phyloP scores from a whole-genome alignment of 2,797 vertebrate species.

The Orientallactaga sibirica region DNA sequence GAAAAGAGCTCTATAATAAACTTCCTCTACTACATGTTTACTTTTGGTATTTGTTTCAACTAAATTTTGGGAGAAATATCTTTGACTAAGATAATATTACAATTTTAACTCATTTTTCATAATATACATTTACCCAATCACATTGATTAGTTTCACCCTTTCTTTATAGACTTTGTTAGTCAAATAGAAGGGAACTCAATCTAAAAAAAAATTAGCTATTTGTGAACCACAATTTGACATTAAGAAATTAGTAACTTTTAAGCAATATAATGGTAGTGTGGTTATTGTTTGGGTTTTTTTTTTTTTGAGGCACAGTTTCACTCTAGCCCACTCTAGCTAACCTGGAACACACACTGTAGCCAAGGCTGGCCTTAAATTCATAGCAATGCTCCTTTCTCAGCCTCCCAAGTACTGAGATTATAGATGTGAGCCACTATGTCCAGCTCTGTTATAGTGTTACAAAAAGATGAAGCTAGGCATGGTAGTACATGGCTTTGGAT shows the following conservation, averaged over 20 bases:
- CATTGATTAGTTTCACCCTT: slow-evolving; percentile 31
- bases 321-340: no score
- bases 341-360: background rate
- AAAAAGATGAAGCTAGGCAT: no score
- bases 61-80: slow-evolving; percentile 23
- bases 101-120: slow-evolving; percentile 9
- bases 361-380: background rate
- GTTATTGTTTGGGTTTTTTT: background rate
- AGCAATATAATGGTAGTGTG: background rate
- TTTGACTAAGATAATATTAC: slow-evolving; percentile 18
- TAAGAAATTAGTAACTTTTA: slow-evolving; percentile 46
- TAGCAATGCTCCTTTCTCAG: background rate
- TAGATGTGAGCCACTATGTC: background rate
- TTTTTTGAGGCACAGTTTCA: no score
- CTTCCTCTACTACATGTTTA: background rate
- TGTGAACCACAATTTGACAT: slow-evolving; percentile 45
- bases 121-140: slow-evolving; percentile 12
- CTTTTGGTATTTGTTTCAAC: slow-evolving; percentile 53
- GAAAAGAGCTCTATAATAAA: background rate
- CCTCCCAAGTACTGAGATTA: background rate
- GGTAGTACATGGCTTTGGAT: no score
- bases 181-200: slow-evolving; percentile 23
- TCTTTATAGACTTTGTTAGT: slow-evolving; percentile 16
- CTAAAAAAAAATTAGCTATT: slow-evolving; percentile 9
- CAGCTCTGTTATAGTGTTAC: background rate